Conservation (phyloP, 2,797 vertebrate species). For the Saxicola maurus region DNA sequence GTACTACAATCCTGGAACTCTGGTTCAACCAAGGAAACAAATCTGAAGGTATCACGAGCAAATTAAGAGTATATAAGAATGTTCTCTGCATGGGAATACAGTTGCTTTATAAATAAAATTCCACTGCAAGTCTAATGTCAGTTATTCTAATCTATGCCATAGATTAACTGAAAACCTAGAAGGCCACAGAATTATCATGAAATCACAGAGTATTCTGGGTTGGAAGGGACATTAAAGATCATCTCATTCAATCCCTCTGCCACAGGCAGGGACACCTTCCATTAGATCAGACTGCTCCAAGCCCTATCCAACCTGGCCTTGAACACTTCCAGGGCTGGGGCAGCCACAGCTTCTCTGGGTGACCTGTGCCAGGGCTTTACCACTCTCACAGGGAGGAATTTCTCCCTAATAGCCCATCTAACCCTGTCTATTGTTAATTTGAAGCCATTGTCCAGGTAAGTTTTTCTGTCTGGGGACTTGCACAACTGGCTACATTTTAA, state of each 20-base stretch:
- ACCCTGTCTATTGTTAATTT: neutral
- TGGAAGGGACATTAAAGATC: neutral
- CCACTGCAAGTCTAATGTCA: neutral
- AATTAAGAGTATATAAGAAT: neutral
- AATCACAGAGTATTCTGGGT: neutral
- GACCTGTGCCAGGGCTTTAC: fast-evolving
- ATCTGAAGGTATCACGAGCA: neutral
- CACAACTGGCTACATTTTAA: neutral
- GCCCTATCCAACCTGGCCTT: neutral
- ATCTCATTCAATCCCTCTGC: neutral
- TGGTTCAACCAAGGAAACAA: neutral
- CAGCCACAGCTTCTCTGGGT: neutral
- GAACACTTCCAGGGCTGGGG: neutral
- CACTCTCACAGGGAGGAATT: neutral
- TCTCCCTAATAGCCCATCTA: neutral
- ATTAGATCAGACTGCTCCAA: fast-evolving
- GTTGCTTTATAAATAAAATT: neutral
- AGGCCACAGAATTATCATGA: neutral
- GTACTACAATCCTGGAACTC: neutral
- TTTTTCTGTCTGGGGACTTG: neutral
- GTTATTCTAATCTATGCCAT: neutral
- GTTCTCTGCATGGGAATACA: neutral
- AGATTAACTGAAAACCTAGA: neutral
- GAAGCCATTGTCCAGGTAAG: neutral
- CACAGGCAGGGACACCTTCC: neutral